Evolutionary conservation across 2,113 vertebrate species (phyloP).

Genomic region (Nibea coibor): DNA sequence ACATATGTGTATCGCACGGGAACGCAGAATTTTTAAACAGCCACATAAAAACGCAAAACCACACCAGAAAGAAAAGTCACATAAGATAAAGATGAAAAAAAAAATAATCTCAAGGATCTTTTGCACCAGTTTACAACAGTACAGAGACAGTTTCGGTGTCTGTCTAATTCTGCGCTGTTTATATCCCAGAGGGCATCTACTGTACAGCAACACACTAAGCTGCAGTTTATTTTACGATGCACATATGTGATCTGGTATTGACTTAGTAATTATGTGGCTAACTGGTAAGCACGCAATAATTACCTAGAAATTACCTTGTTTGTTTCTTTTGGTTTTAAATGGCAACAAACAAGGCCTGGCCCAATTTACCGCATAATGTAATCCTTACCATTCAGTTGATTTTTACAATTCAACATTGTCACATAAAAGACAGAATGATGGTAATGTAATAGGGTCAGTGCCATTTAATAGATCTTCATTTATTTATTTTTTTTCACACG

Average conservation of each 20-base stretch:
- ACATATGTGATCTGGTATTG: slow-evolving; percentile 73
- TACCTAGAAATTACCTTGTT: slow-evolving; percentile 77
- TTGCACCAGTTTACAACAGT: background rate
- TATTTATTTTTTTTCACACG: background rate
- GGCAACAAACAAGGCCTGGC: slow-evolving; percentile 66
- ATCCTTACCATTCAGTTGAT: slow-evolving; percentile 36
- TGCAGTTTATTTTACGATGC: slow-evolving; percentile 75
- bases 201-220: slow-evolving; percentile 48
- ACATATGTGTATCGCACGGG: slow-evolving; percentile 13
- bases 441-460: background rate
- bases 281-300: slow-evolving; percentile 69
- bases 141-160: background rate
- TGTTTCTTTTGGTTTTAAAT: slow-evolving; percentile 76
- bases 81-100: slow-evolving; percentile 9
- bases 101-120: slow-evolving; percentile 11
- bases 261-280: slow-evolving; percentile 76
- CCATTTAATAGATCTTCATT: background rate
- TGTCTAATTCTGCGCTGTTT: slow-evolving; percentile 48
- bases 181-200: slow-evolving; percentile 56
- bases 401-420: slow-evolving; percentile 18
- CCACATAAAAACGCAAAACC: slow-evolving; percentile 23
- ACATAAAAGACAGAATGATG: slow-evolving; percentile 11
- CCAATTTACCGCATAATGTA: slow-evolving; percentile 54
- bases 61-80: background rate
- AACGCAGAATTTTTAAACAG: slow-evolving; percentile 24